phyloP scores from a whole-genome alignment of 2,797 vertebrate species.

The Enteromius unitaeniatus region DNA sequence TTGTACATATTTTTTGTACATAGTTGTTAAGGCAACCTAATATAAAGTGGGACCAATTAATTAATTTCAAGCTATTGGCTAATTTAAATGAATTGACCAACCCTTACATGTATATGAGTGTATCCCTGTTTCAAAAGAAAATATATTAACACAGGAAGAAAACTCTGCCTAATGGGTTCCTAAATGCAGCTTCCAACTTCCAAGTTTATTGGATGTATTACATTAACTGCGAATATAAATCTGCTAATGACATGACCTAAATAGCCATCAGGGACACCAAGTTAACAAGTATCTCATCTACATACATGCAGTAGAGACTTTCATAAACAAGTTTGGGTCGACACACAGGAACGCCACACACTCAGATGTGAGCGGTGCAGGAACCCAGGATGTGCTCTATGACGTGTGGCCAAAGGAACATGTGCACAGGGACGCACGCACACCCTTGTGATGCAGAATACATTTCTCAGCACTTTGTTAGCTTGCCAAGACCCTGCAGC shows the following conservation, averaged over 20 bases:
- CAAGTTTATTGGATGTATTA: neutral
- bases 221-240: neutral
- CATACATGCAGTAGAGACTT: neutral
- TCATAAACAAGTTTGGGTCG: neutral
- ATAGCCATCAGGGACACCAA: neutral
- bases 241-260: conserved; percentile 1
- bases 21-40: no score
- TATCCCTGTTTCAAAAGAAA: neutral
- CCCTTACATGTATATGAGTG: neutral
- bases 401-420: conserved; percentile 10
- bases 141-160: neutral
- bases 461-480: conserved; percentile 68
- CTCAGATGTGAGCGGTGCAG: conserved; percentile 9
- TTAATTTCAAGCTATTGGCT: neutral
- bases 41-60: no score
- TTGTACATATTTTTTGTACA: no score
- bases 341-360: neutral
- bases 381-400: conserved; percentile 21
- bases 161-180: neutral
- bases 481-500: conserved; percentile 67
- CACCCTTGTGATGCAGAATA: conserved; percentile 47
- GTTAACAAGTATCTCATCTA: neutral
- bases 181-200: neutral
- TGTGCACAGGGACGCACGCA: conserved; percentile 27
- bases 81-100: neutral